These are phyloP conservation scores for Perodicticus potto DNA, from an alignment of 2,797 vertebrate genomes.

Conservation along the genomic window DNA sequence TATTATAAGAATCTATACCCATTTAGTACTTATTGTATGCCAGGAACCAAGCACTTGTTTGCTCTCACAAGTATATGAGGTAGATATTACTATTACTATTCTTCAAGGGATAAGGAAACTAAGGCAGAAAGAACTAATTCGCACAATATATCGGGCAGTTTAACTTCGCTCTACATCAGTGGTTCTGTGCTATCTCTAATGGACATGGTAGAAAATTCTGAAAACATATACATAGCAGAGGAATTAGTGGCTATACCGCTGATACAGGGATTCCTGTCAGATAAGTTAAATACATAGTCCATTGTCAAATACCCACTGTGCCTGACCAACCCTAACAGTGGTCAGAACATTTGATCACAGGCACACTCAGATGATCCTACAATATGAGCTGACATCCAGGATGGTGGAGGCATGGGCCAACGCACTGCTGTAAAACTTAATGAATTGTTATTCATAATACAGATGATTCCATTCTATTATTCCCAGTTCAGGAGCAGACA, in stretches of 20 bases:
- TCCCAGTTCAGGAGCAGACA: slow-evolving; percentile 31
- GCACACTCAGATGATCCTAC: neutral
- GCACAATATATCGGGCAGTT: neutral
- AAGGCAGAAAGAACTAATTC: slow-evolving; percentile 8
- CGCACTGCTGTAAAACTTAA: neutral
- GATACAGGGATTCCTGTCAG: neutral
- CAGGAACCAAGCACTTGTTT: neutral
- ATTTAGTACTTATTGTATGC: neutral
- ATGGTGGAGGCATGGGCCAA: neutral
- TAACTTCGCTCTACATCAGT: neutral
- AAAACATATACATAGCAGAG: neutral
- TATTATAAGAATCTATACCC: neutral
- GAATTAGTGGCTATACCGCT: neutral
- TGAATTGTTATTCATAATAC: neutral
- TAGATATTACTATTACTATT: neutral
- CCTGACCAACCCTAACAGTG: neutral
- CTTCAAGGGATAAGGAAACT: slow-evolving; percentile 14
- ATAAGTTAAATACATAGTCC: neutral
- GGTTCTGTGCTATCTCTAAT: neutral
- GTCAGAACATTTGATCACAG: neutral
- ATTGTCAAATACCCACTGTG: neutral
- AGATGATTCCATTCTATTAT: slow-evolving; percentile 15
- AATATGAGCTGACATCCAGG: neutral
- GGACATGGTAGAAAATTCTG: neutral
- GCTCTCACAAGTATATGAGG: neutral